Percentiles rank a stretch among this genome's conserved stretches.
Evolutionary conservation across 2,113 vertebrate species (phyloP).

Genomic region (Zapornia atra): DNA sequence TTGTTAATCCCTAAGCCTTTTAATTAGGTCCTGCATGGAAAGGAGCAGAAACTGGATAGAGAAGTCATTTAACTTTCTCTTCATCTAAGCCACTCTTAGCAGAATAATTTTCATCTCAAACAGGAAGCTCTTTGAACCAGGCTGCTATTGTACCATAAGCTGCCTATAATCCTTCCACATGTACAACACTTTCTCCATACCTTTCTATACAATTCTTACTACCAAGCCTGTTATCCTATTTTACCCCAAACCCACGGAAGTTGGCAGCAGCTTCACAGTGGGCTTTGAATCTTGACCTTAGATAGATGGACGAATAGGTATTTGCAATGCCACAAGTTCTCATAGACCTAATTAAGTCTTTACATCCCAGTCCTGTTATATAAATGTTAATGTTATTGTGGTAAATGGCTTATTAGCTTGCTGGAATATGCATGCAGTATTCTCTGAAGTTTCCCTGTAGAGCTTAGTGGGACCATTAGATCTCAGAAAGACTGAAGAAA

Average conservation of each 20-base stretch:
- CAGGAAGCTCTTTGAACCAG: constrained; percentile 16
- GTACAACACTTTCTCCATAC: neutral
- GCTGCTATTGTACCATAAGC: neutral
- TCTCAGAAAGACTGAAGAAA: neutral
- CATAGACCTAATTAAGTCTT: neutral
- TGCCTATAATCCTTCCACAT: neutral
- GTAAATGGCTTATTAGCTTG: neutral
- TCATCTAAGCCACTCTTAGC: neutral
- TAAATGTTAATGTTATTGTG: neutral
- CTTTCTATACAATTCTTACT: neutral
- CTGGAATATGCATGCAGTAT: neutral
- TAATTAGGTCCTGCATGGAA: constrained; percentile 1
- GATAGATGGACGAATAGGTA: neutral
- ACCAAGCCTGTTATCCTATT: neutral
- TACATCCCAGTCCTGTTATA: neutral
- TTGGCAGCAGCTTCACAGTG: neutral
- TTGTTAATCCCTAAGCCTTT: constrained; percentile 16
- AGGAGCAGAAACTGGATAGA: neutral
- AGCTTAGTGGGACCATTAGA: neutral
- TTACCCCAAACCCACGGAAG: neutral
- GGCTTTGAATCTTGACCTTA: neutral
- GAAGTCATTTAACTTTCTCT: constrained; percentile 16
- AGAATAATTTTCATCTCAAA: constrained; percentile 20
- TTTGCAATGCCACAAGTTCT: neutral
- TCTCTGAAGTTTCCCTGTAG: neutral